Evolutionary conservation across 1,140 invertebrate genomes (phyloP).

Genomic region (Lasioglossum baleicum): DNA sequence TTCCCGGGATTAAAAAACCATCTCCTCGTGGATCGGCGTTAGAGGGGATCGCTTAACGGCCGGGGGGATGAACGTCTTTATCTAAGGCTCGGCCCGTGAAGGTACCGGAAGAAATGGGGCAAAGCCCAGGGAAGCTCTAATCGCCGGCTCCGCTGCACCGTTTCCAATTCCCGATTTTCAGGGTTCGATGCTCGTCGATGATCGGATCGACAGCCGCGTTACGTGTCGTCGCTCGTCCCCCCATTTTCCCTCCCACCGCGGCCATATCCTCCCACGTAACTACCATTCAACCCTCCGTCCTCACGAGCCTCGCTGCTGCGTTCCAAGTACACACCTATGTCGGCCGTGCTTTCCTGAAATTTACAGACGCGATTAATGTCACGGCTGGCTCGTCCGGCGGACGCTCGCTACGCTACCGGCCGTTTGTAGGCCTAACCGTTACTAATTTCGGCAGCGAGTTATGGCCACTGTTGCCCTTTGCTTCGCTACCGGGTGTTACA

Average conservation of each 20-base stretch:
- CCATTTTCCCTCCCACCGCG: no score
- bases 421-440: constrained; percentile 71
- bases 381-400: constrained; percentile 57
- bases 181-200: constrained; percentile 23
- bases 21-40: constrained; percentile 20
- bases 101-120: constrained; percentile 31
- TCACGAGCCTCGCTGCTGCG: constrained; percentile 19
- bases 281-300: background rate
- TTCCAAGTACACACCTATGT: constrained; percentile 56
- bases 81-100: constrained; percentile 24
- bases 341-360: constrained; percentile 65
- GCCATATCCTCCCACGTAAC: no score
- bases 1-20: constrained; percentile 40
- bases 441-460: constrained; percentile 74
- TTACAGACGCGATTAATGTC: constrained; percentile 75
- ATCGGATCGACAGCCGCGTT: constrained; percentile 27
- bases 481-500: background rate
- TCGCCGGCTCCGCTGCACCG: constrained; percentile 21
- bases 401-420: constrained; percentile 45
- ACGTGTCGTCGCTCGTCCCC: constrained; percentile 7
- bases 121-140: constrained; percentile 17
- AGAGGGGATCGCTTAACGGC: constrained; percentile 14
- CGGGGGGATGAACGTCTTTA: constrained; percentile 16
- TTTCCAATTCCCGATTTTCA: constrained; percentile 41
- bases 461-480: constrained; percentile 64